phyloP scores from a whole-genome alignment of 2,888 invertebrate genomes.

The Sarcophaga carnaria region DNA sequence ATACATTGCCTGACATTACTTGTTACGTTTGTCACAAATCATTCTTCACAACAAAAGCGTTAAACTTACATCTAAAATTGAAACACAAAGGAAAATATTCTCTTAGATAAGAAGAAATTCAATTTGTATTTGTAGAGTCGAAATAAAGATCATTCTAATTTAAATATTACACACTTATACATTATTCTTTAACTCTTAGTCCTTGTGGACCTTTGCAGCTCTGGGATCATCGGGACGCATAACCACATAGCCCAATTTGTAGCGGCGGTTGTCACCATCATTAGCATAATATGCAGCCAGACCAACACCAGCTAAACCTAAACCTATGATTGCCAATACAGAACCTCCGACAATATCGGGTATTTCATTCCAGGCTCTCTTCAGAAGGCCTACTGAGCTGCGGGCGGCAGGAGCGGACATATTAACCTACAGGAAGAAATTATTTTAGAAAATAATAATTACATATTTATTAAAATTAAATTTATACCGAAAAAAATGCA shows the following conservation, averaged over 20 bases:
- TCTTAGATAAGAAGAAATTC: background rate
- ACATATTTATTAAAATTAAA: background rate
- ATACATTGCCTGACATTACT: background rate
- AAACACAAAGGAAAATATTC: constrained; percentile 52
- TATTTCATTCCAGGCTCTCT: constrained; percentile 85
- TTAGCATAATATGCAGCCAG: constrained; percentile 83
- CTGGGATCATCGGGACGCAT: constrained; percentile 87
- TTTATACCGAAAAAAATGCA: constrained; percentile 8
- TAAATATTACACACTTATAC: constrained; percentile 63
- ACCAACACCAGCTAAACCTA: constrained; percentile 83
- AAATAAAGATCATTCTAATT: constrained; percentile 38
- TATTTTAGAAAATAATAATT: background rate
- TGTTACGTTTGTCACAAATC: constrained; percentile 50
- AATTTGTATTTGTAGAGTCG: constrained; percentile 3
- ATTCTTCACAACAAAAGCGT: constrained; percentile 53
- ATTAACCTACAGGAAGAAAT: constrained; percentile 53
- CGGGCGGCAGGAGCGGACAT: constrained; percentile 78
- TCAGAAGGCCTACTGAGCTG: constrained; percentile 77
- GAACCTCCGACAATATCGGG: constrained; percentile 87
- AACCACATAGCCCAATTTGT: constrained; percentile 85
- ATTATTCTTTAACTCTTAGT: constrained; percentile 76
- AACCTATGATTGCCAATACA: constrained; percentile 84
- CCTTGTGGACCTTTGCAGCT: constrained; percentile 83
- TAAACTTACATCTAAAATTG: constrained; percentile 57
- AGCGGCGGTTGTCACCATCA: constrained; percentile 87